phyloP scores from a whole-genome alignment of 2,113 vertebrate genomes.

The Spea multiplicata region DNA sequence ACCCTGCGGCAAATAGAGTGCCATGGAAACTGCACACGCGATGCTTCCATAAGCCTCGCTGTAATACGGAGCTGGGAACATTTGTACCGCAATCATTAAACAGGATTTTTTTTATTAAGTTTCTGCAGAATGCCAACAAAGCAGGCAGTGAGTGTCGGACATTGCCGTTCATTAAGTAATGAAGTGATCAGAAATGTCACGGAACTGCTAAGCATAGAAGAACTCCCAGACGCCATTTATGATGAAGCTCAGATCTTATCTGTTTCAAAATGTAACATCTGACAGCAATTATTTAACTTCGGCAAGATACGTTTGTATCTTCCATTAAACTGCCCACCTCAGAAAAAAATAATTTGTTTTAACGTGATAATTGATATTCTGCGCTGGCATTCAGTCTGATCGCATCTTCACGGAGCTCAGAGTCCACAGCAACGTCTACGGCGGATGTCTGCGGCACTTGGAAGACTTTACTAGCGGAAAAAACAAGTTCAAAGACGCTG shows the following conservation, averaged over 20 bases:
- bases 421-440: not conserved
- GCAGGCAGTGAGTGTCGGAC: slow-evolving; percentile 29
- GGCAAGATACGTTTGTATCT: slow-evolving; percentile 34
- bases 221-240: slow-evolving; percentile 8
- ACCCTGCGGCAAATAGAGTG: not conserved
- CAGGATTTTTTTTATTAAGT: slow-evolving; percentile 33
- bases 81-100: slow-evolving; percentile 37
- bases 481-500: too few relatives aligned
- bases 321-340: slow-evolving; percentile 26
- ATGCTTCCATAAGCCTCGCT: not conserved
- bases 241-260: slow-evolving; percentile 40
- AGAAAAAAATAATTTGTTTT: slow-evolving; percentile 20
- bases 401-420: not conserved
- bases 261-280: slow-evolving; percentile 31
- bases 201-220: slow-evolving; percentile 11
- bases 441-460: too few relatives aligned
- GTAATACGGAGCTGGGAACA: slow-evolving; percentile 37
- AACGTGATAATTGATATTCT: slow-evolving; percentile 33
- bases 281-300: slow-evolving; percentile 46
- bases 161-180: slow-evolving; percentile 44
- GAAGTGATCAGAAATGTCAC: slow-evolving; percentile 45
- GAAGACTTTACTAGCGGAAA: too few relatives aligned
- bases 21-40: slow-evolving; percentile 20
- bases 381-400: not conserved
- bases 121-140: slow-evolving; percentile 31